These are phyloP conservation scores for Cheilinus undulatus DNA, from an alignment of 2,113 vertebrate genomes.

Conservation along the genomic window DNA sequence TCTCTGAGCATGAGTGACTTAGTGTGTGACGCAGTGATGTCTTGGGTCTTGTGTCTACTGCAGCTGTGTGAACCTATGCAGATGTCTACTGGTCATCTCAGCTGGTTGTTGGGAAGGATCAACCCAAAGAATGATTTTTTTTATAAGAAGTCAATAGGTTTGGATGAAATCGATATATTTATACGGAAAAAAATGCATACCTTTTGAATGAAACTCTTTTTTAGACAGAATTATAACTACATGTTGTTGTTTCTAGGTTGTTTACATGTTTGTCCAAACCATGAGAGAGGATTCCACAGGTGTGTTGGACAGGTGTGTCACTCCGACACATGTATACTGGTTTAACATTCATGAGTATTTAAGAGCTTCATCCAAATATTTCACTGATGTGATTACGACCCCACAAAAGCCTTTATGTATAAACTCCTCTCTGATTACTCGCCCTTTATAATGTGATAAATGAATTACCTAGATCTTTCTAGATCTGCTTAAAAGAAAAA, in stretches of 20 bases:
- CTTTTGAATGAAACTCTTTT: constrained; percentile 80
- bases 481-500: too few species aligned
- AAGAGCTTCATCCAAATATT: neutral
- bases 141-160: constrained; percentile 64
- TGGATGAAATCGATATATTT: constrained; percentile 82
- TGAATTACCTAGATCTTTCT: too few species aligned
- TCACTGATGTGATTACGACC: neutral
- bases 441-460: too few species aligned
- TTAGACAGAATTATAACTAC: constrained; percentile 66
- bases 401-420: too few species aligned
- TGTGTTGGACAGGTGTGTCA: neutral
- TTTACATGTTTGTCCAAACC: constrained; percentile 33
- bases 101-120: constrained; percentile 77
- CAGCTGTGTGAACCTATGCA: constrained; percentile 84
- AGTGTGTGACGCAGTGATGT: constrained; percentile 6
- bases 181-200: constrained; percentile 71
- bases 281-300: constrained; percentile 9
- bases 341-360: neutral
- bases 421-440: too few species aligned
- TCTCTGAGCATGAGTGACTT: too few species aligned
- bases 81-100: constrained; percentile 75
- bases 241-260: constrained; percentile 46
- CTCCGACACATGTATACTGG: too few species aligned
- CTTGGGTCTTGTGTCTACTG: constrained; percentile 44
- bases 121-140: constrained; percentile 85